Conservation (phyloP, 2,888 invertebrate genomes). For the Arrhopalites spinosus region DNA sequence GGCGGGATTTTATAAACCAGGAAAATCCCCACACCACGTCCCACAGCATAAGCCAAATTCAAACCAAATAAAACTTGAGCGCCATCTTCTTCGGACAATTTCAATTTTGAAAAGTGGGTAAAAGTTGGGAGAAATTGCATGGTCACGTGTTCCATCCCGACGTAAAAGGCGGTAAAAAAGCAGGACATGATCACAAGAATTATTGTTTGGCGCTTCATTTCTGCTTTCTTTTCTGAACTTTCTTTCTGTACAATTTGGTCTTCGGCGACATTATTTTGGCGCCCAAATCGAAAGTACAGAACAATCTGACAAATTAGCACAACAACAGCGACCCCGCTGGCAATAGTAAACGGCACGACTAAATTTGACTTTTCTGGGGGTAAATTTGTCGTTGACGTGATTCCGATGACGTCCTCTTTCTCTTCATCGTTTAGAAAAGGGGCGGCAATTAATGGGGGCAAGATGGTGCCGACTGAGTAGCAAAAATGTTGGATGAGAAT, state of each 20-base stretch:
- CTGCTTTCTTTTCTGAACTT: too few relatives aligned
- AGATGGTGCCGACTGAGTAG: not conserved
- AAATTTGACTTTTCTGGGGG: too few relatives aligned
- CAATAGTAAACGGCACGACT: too few relatives aligned
- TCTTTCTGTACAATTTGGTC: too few relatives aligned
- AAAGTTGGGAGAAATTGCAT: constrained; percentile 48
- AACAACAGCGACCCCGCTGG: too few relatives aligned
- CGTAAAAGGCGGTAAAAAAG: constrained; percentile 36
- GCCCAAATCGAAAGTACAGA: too few relatives aligned
- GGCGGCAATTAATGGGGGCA: not conserved
- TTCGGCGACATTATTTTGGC: too few relatives aligned
- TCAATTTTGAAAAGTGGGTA: constrained; percentile 37
- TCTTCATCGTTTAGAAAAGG: not conserved
- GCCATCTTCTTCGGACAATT: constrained; percentile 38
- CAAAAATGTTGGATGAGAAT: not conserved
- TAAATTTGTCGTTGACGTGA: not conserved
- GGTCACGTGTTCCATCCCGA: constrained; percentile 41
- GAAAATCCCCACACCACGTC: constrained; percentile 39
- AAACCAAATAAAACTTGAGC: constrained; percentile 37
- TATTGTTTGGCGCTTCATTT: constrained; percentile 22
- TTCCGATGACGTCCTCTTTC: not conserved
- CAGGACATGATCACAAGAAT: constrained; percentile 23
- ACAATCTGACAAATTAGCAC: too few relatives aligned
- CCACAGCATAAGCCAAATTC: constrained; percentile 35
- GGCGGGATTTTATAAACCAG: constrained; percentile 38